phyloP scores from a whole-genome alignment of 2,888 invertebrate species.

The Tridacna crocea region DNA sequence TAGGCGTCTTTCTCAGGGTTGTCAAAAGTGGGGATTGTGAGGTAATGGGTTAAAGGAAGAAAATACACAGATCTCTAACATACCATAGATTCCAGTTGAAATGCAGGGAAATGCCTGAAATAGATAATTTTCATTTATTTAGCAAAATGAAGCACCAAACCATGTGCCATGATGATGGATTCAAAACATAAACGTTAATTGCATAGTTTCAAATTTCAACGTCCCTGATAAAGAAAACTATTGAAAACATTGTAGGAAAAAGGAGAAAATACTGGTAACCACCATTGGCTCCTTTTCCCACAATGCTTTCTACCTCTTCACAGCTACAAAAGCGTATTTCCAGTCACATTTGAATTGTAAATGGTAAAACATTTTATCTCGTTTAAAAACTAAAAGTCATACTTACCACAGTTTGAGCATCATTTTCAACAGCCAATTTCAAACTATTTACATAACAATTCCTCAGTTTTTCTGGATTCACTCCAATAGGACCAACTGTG shows the following conservation, averaged over 20 bases:
- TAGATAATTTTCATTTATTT: conserved; percentile 20
- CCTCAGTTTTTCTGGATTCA: conserved; percentile 87
- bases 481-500: conserved; percentile 94
- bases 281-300: no score
- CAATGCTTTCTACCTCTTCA: no score
- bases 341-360: no score
- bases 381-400: not conserved
- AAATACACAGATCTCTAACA: conserved; percentile 54
- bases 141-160: no score
- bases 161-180: not conserved
- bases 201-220: no score
- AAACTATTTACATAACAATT: conserved; percentile 90
- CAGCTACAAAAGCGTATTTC: no score
- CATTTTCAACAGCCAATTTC: conserved; percentile 85
- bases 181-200: not conserved
- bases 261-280: no score
- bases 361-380: no score
- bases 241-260: no score
- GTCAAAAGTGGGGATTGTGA: no score
- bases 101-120: conserved; percentile 93
- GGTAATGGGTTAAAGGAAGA: not conserved
- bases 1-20: no score
- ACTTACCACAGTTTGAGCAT: conserved; percentile 88
- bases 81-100: conserved; percentile 94
- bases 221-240: no score